Evolutionary conservation across 2,797 vertebrate genomes (phyloP).

Genomic region (Bothrops alternatus): DNA sequence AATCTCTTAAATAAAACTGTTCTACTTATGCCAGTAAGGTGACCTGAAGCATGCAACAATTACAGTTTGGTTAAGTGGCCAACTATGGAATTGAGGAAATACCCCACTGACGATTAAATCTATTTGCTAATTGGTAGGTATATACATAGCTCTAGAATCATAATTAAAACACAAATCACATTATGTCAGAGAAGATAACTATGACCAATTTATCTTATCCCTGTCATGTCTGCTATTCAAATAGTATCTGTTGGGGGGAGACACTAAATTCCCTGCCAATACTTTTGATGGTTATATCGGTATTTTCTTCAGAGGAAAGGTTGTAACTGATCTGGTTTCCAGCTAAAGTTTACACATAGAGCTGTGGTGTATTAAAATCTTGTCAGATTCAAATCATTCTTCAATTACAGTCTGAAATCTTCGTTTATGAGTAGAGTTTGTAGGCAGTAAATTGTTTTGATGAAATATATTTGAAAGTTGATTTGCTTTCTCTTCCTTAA

Average conservation of each 20-base stretch:
- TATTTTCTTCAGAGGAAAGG: not conserved
- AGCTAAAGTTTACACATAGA: not conserved
- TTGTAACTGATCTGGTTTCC: not conserved
- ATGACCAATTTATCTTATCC: not conserved
- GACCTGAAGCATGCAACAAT: not conserved
- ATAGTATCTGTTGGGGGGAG: not conserved
- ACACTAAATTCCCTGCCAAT: not conserved
- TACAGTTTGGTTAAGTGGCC: not conserved
- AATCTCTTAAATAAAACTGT: not conserved
- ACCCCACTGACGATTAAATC: not conserved
- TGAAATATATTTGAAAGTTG: not conserved
- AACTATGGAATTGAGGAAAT: not conserved
- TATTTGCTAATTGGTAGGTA: not conserved
- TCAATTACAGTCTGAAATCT: not conserved
- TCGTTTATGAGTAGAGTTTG: not conserved
- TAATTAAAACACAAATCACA: not conserved
- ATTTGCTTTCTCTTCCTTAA: not conserved
- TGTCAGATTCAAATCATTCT: not conserved
- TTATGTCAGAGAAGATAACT: not conserved
- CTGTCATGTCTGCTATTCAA: not conserved
- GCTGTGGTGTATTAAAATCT: not conserved
- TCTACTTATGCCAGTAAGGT: not conserved
- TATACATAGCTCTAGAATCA: not conserved
- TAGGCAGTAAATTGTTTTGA: not conserved
- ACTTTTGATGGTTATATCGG: not conserved